A percentile compares a stretch with the other conserved stretches of the same genome.
These are phyloP conservation scores for Trichogramma evanescens DNA, from an alignment of 2,888 invertebrate species.

Conservation along the genomic window DNA sequence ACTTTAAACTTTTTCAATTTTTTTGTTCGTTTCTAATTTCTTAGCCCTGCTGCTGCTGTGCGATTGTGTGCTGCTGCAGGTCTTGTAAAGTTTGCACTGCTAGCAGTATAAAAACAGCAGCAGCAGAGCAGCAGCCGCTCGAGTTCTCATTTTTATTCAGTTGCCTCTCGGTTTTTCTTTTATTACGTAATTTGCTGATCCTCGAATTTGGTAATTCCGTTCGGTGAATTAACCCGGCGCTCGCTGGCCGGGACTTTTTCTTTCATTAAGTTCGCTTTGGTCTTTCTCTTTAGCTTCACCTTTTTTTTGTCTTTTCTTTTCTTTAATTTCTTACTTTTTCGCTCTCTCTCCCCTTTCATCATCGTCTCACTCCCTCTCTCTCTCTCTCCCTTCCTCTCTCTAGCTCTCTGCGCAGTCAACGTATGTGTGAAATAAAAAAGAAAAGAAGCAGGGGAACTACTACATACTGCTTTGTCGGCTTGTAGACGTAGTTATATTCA, in stretches of 20 bases:
- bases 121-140: too few relatives aligned
- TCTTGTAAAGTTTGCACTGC: too few relatives aligned
- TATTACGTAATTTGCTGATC: slow-evolving; percentile 19
- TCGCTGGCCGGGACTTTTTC: slow-evolving; percentile 6
- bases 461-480: too few relatives aligned
- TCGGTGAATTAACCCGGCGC: slow-evolving; percentile 15
- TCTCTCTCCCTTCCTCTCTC: slow-evolving; percentile 3
- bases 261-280: slow-evolving; percentile 12
- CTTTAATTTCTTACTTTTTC: slow-evolving; percentile 8
- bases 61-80: too few relatives aligned
- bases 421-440: neutral
- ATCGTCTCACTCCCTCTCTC: slow-evolving; percentile 8
- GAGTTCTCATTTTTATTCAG: too few relatives aligned
- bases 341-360: slow-evolving; percentile 11
- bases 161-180: slow-evolving; percentile 3
- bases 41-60: too few relatives aligned
- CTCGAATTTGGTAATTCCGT: slow-evolving; percentile 18
- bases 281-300: slow-evolving; percentile 10
- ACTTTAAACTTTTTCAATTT: too few relatives aligned
- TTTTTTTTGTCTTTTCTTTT: slow-evolving; percentile 3
- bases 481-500: too few relatives aligned
- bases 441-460: neutral
- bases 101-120: too few relatives aligned
- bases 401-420: slow-evolving; percentile 1
- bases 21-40: too few relatives aligned